Evolutionary conservation across 2,113 vertebrate genomes (phyloP).

Genomic region (Terrapene triunguis): DNA sequence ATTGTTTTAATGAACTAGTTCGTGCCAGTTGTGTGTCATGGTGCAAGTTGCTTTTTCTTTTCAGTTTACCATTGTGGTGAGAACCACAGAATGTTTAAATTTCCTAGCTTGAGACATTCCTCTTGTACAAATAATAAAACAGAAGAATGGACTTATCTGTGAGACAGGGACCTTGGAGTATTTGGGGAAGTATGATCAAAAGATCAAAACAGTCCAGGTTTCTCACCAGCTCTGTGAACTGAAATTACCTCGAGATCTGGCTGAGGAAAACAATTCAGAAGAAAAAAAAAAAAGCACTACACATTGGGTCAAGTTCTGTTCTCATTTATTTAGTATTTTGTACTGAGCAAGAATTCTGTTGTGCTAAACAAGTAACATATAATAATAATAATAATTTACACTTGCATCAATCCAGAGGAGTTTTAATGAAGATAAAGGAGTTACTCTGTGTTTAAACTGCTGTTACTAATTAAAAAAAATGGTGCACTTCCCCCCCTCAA

Average conservation of each 20-base stretch:
- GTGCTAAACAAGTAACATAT: neutral
- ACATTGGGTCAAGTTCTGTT: neutral
- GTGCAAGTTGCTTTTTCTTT: neutral
- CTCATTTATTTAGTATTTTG: neutral
- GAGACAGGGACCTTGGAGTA: slow-evolving; percentile 33
- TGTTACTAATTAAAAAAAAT: neutral
- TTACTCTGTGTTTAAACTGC: neutral
- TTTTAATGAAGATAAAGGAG: neutral
- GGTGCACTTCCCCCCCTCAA: neutral
- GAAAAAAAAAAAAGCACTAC: neutral
- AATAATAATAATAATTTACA: slow-evolving; percentile 13
- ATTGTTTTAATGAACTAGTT: neutral
- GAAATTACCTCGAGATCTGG: slow-evolving; percentile 23
- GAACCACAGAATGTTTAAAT: neutral
- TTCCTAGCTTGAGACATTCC: slow-evolving; percentile 3
- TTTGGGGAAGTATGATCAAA: slow-evolving; percentile 32
- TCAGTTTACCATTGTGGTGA: neutral
- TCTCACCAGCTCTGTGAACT: neutral
- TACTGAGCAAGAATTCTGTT: neutral
- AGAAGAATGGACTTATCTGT: slow-evolving; percentile 34
- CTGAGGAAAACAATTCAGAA: neutral
- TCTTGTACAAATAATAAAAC: slow-evolving; percentile 34
- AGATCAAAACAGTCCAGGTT: slow-evolving; percentile 33
- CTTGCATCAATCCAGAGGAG: neutral
- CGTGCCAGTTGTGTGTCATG: neutral